Percentiles rank a stretch among this genome's conserved stretches.
Conservation (phyloP, 2,888 invertebrate genomes). For the Nemurella pictetii region DNA sequence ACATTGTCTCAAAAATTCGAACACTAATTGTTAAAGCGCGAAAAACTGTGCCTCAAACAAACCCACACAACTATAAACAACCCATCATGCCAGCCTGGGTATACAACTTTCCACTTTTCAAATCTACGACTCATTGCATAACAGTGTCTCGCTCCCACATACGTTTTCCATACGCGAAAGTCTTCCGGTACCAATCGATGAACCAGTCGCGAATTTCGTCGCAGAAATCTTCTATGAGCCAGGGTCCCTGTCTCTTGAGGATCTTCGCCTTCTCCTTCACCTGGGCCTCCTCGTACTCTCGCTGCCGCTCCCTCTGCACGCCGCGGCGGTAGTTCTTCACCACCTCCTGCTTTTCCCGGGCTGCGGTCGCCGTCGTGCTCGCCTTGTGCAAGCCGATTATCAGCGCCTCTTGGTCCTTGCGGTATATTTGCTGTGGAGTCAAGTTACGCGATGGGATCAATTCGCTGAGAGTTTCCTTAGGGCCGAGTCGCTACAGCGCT, state of each 20-base stretch:
- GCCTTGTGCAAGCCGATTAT: conserved; percentile 62
- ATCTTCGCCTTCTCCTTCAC: conserved; percentile 30
- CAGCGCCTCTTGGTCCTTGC: conserved; percentile 53
- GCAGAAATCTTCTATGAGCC: conserved; percentile 73
- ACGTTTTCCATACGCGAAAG: conserved; percentile 47
- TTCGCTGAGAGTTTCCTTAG: not conserved
- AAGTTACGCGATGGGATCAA: not conserved
- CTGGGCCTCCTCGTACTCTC: conserved; percentile 21
- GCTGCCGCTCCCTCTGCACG: not conserved
- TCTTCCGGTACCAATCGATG: conserved; percentile 62
- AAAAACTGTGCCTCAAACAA: too few species aligned
- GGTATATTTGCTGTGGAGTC: conserved; percentile 52
- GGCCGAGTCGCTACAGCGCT: too few species aligned
- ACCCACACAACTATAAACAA: too few species aligned
- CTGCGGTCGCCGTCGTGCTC: conserved; percentile 55
- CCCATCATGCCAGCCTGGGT: too few species aligned
- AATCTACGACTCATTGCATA: too few species aligned
- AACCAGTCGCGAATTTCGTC: conserved; percentile 79
- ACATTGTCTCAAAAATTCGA: too few species aligned
- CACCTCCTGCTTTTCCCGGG: not conserved
- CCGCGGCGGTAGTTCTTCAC: not conserved
- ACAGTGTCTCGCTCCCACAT: too few species aligned
- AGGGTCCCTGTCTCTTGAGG: conserved; percentile 48
- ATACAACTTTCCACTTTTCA: too few species aligned
- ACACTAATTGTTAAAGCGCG: too few species aligned